Conservation (phyloP, 1,140 invertebrate species). For the Drosophila sechellia region DNA sequence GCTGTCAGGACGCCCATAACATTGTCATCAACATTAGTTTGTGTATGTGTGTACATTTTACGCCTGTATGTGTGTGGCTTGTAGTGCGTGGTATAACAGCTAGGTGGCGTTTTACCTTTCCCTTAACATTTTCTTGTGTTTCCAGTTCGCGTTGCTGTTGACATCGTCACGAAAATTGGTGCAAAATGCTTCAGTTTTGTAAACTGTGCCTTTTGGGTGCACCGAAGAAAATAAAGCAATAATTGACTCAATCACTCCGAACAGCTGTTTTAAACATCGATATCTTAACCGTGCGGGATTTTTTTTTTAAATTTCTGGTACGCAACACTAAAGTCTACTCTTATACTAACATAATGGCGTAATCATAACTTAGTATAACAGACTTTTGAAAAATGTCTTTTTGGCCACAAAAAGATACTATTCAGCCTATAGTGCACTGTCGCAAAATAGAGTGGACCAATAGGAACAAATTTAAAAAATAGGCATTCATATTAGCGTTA, state of each 20-base stretch:
- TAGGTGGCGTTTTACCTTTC: constrained; percentile 44
- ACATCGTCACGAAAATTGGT: constrained; percentile 81
- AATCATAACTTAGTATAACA: too few species aligned
- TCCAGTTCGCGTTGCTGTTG: constrained; percentile 41
- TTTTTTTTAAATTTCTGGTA: too few species aligned
- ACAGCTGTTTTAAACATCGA: too few species aligned
- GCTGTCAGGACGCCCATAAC: constrained; percentile 83
- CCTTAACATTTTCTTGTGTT: constrained; percentile 9
- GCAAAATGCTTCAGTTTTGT: constrained; percentile 70
- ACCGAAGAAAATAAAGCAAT: constrained; percentile 8
- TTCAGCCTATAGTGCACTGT: too few species aligned
- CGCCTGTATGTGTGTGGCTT: constrained; percentile 3
- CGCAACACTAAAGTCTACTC: too few species aligned
- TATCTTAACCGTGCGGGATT: too few species aligned
- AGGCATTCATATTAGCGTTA: neutral
- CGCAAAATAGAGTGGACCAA: constrained; percentile 1
- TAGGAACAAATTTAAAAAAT: neutral
- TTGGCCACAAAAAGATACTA: too few species aligned
- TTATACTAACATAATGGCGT: too few species aligned
- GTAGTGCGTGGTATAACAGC: constrained; percentile 28
- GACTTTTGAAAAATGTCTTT: too few species aligned
- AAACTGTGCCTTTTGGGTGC: constrained; percentile 26
- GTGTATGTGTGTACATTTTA: neutral
- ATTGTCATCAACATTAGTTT: constrained; percentile 83
- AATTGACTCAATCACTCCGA: too few species aligned